Evolutionary conservation across 2,888 invertebrate species (phyloP).

Genomic region (Bombyx huttoni): DNA sequence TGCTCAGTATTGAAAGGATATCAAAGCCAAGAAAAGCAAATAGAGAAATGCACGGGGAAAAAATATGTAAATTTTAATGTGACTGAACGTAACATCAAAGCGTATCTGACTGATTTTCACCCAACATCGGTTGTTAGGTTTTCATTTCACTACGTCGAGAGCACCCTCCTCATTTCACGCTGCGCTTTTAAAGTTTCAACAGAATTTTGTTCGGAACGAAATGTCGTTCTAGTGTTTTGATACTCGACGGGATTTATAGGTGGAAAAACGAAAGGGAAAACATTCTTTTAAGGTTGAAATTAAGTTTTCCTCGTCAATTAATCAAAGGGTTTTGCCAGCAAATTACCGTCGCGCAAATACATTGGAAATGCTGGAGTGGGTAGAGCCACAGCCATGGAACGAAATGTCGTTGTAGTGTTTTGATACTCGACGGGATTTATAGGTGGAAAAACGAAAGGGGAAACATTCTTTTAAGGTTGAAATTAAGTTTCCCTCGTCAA

Average conservation of each 20-base stretch:
- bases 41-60: slow-evolving; percentile 28
- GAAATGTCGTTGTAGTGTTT: neutral
- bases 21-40: slow-evolving; percentile 54
- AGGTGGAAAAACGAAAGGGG: neutral
- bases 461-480: neutral
- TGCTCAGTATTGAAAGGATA: slow-evolving; percentile 44
- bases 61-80: slow-evolving; percentile 68
- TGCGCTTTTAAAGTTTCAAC: slow-evolving; percentile 22
- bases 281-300: neutral
- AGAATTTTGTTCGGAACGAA: slow-evolving; percentile 9
- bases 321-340: too few relatives aligned
- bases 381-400: neutral
- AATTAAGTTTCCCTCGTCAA: neutral
- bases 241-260: neutral
- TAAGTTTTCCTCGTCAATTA: neutral
- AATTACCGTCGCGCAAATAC: too few relatives aligned
- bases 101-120: slow-evolving; percentile 32
- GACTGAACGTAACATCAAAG: slow-evolving; percentile 56
- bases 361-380: too few relatives aligned
- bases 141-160: slow-evolving; percentile 16
- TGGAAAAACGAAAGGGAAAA: neutral
- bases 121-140: slow-evolving; percentile 22
- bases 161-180: slow-evolving; percentile 21
- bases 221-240: neutral
- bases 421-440: neutral